A percentile compares a stretch with the other conserved stretches of the same genome.
Evolutionary conservation across 2,113 vertebrate genomes (phyloP).

Genomic region (Pseudonaja textilis): DNA sequence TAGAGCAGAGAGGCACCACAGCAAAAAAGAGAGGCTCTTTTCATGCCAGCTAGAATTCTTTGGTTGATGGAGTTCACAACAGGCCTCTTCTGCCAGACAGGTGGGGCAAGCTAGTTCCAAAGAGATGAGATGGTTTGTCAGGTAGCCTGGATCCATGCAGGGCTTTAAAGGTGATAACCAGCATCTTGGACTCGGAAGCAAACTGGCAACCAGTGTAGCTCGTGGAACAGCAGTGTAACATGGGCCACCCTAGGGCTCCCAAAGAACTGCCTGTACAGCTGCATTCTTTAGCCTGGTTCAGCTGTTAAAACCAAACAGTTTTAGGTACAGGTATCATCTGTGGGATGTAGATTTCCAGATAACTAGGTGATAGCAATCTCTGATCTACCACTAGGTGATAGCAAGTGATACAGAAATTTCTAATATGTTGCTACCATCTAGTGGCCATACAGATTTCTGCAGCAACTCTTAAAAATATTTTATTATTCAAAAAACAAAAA

Average conservation of each 20-base stretch:
- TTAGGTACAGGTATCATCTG: background rate
- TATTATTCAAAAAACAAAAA: background rate
- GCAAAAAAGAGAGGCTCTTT: background rate
- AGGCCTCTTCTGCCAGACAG: background rate
- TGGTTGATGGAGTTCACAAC: background rate
- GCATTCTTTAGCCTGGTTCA: background rate
- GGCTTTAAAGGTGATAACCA: background rate
- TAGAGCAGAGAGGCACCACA: background rate
- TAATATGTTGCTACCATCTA: background rate
- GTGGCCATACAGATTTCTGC: background rate
- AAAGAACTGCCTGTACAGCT: background rate
- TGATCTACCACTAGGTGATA: background rate
- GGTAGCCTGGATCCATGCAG: background rate
- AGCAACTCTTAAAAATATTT: background rate
- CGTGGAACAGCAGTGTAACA: background rate
- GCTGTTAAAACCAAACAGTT: background rate
- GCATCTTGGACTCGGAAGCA: background rate
- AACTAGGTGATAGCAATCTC: too few relatives aligned
- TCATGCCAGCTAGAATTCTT: background rate
- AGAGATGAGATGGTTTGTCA: background rate
- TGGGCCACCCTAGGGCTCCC: background rate
- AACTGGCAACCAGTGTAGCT: background rate
- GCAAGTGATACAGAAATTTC: background rate
- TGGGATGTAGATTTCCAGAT: background rate
- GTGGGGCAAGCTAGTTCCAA: background rate